Percentiles rank a stretch among this genome's conserved stretches.
Conservation (phyloP, 2,113 vertebrate genomes). For the Dromas ardeola region DNA sequence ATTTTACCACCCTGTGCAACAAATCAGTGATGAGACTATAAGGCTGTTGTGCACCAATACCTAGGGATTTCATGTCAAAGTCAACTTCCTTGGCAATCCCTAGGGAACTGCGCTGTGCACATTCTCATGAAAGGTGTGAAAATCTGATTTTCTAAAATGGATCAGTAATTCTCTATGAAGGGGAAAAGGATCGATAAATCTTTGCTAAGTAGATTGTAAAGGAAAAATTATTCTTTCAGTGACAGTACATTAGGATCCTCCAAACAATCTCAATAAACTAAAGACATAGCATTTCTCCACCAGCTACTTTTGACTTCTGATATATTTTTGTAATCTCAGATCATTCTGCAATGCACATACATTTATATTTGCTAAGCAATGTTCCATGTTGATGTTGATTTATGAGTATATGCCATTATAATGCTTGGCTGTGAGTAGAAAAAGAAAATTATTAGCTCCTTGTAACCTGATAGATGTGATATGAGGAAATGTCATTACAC, state of each 20-base stretch:
- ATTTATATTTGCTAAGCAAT: conserved; percentile 81
- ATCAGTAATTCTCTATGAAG: conserved; percentile 98
- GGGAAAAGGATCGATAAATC: conserved; percentile 97
- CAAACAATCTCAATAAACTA: conserved; percentile 94
- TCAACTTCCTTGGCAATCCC: conserved; percentile 86
- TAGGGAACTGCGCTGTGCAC: conserved; percentile 83
- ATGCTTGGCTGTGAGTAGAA: conserved; percentile 70
- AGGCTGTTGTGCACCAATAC: conserved; percentile 64
- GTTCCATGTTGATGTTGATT: conserved; percentile 75
- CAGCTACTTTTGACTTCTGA: conserved; percentile 86
- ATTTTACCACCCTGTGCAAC: conserved; percentile 81
- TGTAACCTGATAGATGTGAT: conserved; percentile 77
- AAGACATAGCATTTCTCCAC: conserved; percentile 85
- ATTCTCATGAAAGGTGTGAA: conserved; percentile 96
- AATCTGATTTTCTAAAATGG: conserved; percentile 99
- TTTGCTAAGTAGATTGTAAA: conserved; percentile 99
- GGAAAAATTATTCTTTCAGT: conserved; percentile 90
- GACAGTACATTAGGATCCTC: conserved; percentile 95
- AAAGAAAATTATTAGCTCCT: conserved; percentile 79
- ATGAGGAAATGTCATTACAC: conserved; percentile 69
- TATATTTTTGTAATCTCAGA: conserved; percentile 80
- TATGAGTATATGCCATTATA: conserved; percentile 74
- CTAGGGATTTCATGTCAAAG: conserved; percentile 87
- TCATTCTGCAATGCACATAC: conserved; percentile 77
- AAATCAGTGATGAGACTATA: conserved; percentile 80